These are phyloP conservation scores for Brachyhypopomus occidentalis DNA, from an alignment of 2,113 vertebrate genomes.

Conservation along the genomic window DNA sequence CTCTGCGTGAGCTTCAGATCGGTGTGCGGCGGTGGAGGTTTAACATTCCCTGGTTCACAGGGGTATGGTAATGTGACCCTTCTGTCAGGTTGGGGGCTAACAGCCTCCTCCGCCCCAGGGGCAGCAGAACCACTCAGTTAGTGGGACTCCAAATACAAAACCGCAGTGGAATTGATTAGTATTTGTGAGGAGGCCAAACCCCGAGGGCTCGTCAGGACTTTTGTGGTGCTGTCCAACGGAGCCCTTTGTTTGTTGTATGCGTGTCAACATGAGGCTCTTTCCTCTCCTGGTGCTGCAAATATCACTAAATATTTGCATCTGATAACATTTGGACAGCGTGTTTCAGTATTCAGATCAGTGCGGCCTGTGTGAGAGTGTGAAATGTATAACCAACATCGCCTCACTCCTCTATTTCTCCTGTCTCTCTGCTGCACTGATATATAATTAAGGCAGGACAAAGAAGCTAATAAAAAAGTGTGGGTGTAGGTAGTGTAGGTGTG, in stretches of 20 bases:
- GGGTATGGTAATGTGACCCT: conserved; percentile 68
- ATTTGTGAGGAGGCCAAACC: conserved; percentile 42
- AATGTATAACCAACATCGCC: conserved; percentile 27
- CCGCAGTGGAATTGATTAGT: conserved; percentile 57
- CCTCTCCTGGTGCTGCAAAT: conserved; percentile 47
- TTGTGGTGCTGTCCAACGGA: conserved; percentile 51
- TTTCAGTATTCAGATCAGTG: conserved; percentile 49
- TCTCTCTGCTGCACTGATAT: neutral
- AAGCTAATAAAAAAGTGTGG: neutral
- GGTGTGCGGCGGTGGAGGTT: conserved; percentile 26
- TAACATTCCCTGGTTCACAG: conserved; percentile 44
- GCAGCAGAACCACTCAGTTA: conserved; percentile 43
- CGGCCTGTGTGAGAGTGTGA: conserved; percentile 14
- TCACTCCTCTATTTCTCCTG: neutral
- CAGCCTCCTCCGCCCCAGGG: conserved; percentile 47
- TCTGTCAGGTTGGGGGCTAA: conserved; percentile 61
- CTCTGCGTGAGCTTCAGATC: neutral
- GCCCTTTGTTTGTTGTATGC: conserved; percentile 51
- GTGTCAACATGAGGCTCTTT: conserved; percentile 53
- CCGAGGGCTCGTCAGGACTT: conserved; percentile 53
- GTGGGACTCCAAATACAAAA: conserved; percentile 47
- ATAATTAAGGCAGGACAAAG: neutral
- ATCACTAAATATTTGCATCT: conserved; percentile 58
- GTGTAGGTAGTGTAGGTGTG: too few relatives aligned
- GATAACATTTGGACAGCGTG: conserved; percentile 58